These are phyloP conservation scores for Lophochroa leadbeateri DNA, from an alignment of 2,113 vertebrate species.

Conservation along the genomic window DNA sequence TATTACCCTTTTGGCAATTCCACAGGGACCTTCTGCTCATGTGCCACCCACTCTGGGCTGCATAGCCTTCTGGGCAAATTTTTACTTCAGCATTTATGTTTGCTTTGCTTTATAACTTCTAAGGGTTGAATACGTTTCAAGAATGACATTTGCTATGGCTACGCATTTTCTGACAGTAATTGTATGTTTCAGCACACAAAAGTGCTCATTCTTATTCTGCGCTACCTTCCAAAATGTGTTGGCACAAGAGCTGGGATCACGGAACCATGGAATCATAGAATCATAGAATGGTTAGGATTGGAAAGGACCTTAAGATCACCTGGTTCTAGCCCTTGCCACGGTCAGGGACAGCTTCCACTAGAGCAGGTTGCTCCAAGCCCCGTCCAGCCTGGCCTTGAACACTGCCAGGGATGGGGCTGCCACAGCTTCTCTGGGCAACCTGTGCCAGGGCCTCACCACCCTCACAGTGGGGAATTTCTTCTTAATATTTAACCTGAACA, in stretches of 20 bases:
- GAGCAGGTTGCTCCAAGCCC: background rate
- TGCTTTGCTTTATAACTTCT: background rate
- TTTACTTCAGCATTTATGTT: background rate
- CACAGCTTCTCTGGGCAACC: background rate
- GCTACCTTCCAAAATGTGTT: background rate
- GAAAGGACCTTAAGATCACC: background rate
- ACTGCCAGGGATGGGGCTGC: background rate
- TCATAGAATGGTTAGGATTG: background rate
- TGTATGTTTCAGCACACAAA: background rate
- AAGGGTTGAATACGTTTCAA: background rate
- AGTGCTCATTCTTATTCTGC: fast-evolving
- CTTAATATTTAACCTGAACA: background rate
- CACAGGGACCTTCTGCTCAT: fast-evolving
- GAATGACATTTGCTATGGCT: background rate
- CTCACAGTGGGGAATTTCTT: background rate
- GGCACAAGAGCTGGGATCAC: background rate
- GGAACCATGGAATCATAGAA: background rate
- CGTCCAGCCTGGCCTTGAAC: background rate
- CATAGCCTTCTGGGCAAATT: background rate
- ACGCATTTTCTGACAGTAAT: fast-evolving
- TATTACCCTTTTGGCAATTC: background rate
- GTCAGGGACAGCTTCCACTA: background rate
- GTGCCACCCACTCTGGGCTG: background rate
- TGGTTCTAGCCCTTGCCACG: background rate
- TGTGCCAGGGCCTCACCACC: background rate